Base-by-base conservation (phyloP, 2,888 invertebrate species). In the Catotricha subobsoleta region DNA sequence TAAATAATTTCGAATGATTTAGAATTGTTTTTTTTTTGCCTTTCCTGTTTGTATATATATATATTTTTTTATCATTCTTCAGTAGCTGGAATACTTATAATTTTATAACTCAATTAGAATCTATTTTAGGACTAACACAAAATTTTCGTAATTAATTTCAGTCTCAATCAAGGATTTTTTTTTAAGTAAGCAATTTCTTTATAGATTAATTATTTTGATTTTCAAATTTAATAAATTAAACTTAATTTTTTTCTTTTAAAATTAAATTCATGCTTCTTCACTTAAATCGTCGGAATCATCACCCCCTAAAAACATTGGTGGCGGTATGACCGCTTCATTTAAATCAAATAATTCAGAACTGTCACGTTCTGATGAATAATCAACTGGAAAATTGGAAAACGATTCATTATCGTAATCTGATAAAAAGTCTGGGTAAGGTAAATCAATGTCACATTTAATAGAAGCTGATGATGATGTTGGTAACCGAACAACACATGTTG, bases 301-400 rank as follows among this genome's bases (percentile, higher is more conserved):
- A 18, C 33, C 40, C 50, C 82, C 80, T 41, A 74, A 72, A 52
- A 81, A 70, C 47, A 80, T 65, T 41, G 81, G 81, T 41, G 81
- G 81, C n/a, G 81, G 82, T 51, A 81, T 71, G 20, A 73, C 27
- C 2, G 29, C 76, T 35, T 36, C 36, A 27, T 77, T 71, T 16
- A 81, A 75, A 52, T 81, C 80, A 54, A 81, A 76, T 23, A 48
- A 40, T 56, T 78, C 69, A 57, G 71, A 67, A 50, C 72, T 61
- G 52, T 76, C 69, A 56, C n/a, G 28, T 19, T 80, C 71, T 51
- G 69, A 67, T 20, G 15, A 21, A 10, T 16, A 23, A 60, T 76
- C 64, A n/a, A n/a, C n/a, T 48, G 71, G 59, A 55, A 72, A 19
- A 27, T 36, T 35, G 13, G 36, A 39, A 46, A 67, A 67, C 2